Conservation (phyloP, 2,113 vertebrate species). For the Pheucticus melanocephalus region DNA sequence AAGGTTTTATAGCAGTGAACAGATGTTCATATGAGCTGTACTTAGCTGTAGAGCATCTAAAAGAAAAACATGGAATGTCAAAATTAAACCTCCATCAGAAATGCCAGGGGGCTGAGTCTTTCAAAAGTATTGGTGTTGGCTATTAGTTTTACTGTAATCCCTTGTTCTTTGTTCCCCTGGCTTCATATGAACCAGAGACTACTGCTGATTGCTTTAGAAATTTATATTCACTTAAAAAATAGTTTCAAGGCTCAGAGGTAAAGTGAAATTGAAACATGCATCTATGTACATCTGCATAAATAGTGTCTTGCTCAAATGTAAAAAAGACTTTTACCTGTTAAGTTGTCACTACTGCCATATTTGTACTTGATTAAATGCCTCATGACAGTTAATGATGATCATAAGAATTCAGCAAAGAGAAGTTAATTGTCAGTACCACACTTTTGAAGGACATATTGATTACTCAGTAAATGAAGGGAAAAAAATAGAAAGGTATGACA, state of each 20-base stretch:
- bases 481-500: neutral
- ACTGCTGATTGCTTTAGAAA: neutral
- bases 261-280: neutral
- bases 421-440: neutral
- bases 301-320: neutral
- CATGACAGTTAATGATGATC: neutral
- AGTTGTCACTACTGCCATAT: neutral
- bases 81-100: slow-evolving; percentile 48
- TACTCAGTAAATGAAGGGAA: neutral
- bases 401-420: neutral
- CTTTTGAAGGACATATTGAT: neutral
- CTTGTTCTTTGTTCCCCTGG: neutral
- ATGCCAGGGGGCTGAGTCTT: neutral
- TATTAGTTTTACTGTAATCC: neutral
- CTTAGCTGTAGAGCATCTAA: slow-evolving; percentile 37
- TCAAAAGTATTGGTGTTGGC: neutral
- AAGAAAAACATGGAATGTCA: slow-evolving; percentile 50
- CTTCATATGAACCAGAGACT: neutral
- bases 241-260: neutral
- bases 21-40: slow-evolving; percentile 67
- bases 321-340: neutral
- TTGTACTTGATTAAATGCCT: neutral
- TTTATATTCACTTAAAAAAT: neutral
- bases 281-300: neutral
- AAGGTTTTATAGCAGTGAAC: slow-evolving; percentile 57